Evolutionary conservation across 1,140 invertebrate species (phyloP), one percentile per base, ranked within the genome.

Genomic region (Phthorimaea operculella): DNA sequence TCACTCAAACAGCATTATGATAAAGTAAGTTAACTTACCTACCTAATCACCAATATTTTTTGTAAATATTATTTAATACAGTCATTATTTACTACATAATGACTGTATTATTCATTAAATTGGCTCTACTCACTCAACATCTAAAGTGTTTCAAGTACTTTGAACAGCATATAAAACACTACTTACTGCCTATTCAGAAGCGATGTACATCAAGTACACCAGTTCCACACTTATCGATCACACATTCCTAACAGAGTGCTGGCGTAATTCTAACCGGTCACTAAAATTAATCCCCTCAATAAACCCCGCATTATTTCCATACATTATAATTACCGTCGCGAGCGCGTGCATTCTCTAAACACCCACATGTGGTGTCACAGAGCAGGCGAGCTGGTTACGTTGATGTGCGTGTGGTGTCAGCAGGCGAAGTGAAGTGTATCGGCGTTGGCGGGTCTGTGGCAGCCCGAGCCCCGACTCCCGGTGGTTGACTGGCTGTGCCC

Each of bases 201-300:
- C n/a, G n/a, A n/a, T n/a, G n/a, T n/a, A n/a, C n/a, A n/a, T n/a
- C n/a, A 28, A 28, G 21, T 28, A 28, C 21, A n/a, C 8, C 33
- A 9, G 36, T n/a, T 12, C 8, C 8, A 39, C 36, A n/a, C 36
- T 39, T n/a, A 9, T 39, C 36, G 36, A 39, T 39, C 2, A n/a
- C 36, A 28, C 21, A 28, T 28, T 28, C 21, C 21, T 28, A n/a
- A n/a, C n/a, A n/a, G 21, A 4, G 21, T 28, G 21, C 6, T 28
- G 21, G 21, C 21, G 21, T 28, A 4, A 28, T 28, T 12, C 36
- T n/a, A 39, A 12, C 10, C 36, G 33, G 17, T 55, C 28, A 55
- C 48, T 55, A 55, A 49, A 54, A 55, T 55, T 36, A 55, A 55
- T 55, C 15, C 14, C 17, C 10, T 15, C 45, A 49, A 49, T 55